Evolutionary conservation across 2,113 vertebrate species (phyloP), one percentile per base, ranked within the genome.

Genomic region (Suncus etruscus): DNA sequence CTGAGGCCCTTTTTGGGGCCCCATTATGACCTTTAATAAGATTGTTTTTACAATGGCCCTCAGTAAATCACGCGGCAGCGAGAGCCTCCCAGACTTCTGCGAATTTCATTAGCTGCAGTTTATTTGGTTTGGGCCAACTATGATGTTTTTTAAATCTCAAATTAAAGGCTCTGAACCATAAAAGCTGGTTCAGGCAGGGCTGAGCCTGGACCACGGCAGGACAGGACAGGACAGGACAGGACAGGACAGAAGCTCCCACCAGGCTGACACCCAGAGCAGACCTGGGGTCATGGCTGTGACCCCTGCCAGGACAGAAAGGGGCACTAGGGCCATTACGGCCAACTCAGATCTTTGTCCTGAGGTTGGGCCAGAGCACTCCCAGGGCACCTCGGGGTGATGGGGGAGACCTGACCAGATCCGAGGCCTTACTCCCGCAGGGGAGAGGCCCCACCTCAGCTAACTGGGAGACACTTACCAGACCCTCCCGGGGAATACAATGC

Each of bases 11-110:
- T 95, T 96, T 96, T 91, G 95, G 86, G 92, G 96, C 95, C 97
- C 98, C 97, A 98, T 98, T 98, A 97, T 98, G 98, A 97, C 96
- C 97, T 98, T 98, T 98, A 98, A 98, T 98, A 98, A 97, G 97
- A 98, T 98, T 98, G 98, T 98, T 99, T 99, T 98, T 98, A 98
- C 97, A 97, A 98, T 97, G 97, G 96, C 97, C 98, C 97, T 97
- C 97, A 97, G 98, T 98, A 98, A 98, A 98, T 98, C 98, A 98
- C 97, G 96, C 88, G 94, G 97, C 97, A 97, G 98, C 96, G 95
- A 97, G 97, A 97, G 96, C 95, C 96, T 97, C 96, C 96, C 97
- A 86, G 96, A 97, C 96, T 97, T 97, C 98, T 98, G 97, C 86
- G 97, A 98, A 97, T 98, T 98, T 98, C 97, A 97, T 98, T 98